Percentiles rank a stretch among this genome's conserved stretches.
Evolutionary conservation across 2,113 vertebrate species (phyloP).

Genomic region (Aegotheles bennettii): DNA sequence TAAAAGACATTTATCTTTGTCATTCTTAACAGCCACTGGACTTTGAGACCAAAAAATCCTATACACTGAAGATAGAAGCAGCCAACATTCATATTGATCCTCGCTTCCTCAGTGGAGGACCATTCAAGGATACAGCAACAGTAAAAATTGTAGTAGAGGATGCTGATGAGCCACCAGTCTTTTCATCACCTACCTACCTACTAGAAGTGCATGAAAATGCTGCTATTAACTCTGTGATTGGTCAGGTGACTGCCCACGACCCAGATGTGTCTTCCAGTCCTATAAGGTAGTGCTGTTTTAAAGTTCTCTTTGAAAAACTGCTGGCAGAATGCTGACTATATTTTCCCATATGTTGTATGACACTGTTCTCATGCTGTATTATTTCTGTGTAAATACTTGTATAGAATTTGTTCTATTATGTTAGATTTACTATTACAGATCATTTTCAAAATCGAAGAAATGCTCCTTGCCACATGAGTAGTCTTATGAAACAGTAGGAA

Average conservation of each 20-base stretch:
- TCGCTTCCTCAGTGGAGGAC: conserved; percentile 79
- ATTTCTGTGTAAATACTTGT: not conserved
- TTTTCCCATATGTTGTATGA: not conserved
- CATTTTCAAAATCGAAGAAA: not conserved
- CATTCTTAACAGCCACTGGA: conserved; percentile 86
- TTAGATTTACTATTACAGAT: not conserved
- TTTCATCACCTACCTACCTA: conserved; percentile 85
- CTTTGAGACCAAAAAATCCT: conserved; percentile 91
- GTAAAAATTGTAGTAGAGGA: conserved; percentile 92
- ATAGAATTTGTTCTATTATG: not conserved
- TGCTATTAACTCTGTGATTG: conserved; percentile 87
- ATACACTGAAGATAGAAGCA: conserved; percentile 92
- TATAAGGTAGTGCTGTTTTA: conserved; percentile 81
- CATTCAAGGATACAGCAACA: conserved; percentile 92
- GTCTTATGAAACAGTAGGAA: not conserved
- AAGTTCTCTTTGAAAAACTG: not conserved
- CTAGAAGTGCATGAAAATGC: conserved; percentile 94
- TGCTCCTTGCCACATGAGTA: not conserved
- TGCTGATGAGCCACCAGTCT: conserved; percentile 90
- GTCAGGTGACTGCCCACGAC: conserved; percentile 87
- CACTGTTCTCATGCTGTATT: not conserved
- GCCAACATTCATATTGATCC: conserved; percentile 87
- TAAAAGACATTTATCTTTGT: conserved; percentile 74
- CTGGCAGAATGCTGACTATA: not conserved
- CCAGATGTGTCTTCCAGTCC: conserved; percentile 84